Conservation (phyloP, 2,113 vertebrate genomes). For the Microcebus lehilahytsara region DNA sequence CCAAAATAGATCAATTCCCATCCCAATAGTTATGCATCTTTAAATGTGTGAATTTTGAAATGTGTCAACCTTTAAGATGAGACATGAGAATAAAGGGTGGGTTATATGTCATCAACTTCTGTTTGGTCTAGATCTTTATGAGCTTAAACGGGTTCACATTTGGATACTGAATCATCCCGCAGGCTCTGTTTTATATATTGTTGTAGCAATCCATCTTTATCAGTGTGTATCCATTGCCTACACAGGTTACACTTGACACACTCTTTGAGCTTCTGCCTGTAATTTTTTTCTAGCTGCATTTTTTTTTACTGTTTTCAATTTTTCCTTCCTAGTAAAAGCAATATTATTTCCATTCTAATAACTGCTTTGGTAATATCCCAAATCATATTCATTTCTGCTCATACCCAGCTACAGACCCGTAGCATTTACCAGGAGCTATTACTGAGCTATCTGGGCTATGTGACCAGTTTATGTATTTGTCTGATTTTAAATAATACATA, state of each 20-base stretch:
- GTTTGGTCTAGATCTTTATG: slow-evolving; percentile 65
- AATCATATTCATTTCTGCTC: too few species aligned
- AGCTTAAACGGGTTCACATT: slow-evolving; percentile 50
- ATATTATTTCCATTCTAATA: too few species aligned
- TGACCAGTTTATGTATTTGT: too few species aligned
- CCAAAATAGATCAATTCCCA: background rate
- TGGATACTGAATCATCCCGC: slow-evolving; percentile 64
- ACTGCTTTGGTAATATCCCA: too few species aligned
- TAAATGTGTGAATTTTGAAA: slow-evolving; percentile 48
- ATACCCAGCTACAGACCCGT: too few species aligned
- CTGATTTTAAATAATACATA: too few species aligned
- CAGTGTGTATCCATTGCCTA: slow-evolving; percentile 69
- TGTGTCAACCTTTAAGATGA: slow-evolving; percentile 48
- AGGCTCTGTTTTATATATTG: slow-evolving; percentile 51
- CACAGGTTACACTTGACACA: slow-evolving; percentile 47
- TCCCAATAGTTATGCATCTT: background rate
- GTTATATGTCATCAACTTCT: slow-evolving; percentile 61
- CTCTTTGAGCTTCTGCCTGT: slow-evolving; percentile 31
- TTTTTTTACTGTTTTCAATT: too few species aligned
- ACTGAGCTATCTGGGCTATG: too few species aligned
- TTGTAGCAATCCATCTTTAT: slow-evolving; percentile 34
- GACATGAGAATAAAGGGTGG: slow-evolving; percentile 54
- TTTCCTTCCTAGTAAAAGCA: too few species aligned
- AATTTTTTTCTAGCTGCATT: too few species aligned
- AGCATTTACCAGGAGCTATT: too few species aligned